phyloP scores from a whole-genome alignment of 2,113 vertebrate genomes.

The Proteles cristata region DNA sequence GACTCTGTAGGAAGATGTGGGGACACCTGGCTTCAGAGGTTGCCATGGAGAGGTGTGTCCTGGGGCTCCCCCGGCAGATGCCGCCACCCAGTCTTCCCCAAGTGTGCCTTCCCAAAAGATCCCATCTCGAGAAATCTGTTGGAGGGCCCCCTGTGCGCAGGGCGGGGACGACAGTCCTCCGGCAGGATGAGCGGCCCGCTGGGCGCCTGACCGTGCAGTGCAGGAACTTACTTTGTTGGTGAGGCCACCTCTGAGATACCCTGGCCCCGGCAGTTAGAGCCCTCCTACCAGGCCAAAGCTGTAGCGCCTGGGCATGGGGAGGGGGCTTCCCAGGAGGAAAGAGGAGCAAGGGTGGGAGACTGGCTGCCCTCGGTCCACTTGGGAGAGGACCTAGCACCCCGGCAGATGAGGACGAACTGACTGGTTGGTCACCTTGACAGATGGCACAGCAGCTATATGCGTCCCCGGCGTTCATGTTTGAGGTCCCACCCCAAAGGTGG shows the following conservation, averaged over 20 bases:
- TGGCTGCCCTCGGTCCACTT: not conserved
- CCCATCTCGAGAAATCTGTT: not conserved
- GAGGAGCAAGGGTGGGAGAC: not conserved
- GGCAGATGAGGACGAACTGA: too few species aligned
- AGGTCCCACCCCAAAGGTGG: not conserved
- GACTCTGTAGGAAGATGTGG: not conserved
- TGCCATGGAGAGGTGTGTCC: accelerated
- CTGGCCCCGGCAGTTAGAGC: not conserved
- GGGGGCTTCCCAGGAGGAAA: not conserved
- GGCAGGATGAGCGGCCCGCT: not conserved
- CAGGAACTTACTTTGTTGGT: not conserved
- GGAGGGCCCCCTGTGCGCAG: too few species aligned
- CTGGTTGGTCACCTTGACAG: too few species aligned
- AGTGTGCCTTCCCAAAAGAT: not conserved
- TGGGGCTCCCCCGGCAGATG: not conserved
- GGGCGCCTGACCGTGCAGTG: not conserved
- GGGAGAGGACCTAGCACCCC: not conserved
- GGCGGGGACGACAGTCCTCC: not conserved
- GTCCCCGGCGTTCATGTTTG: not conserved
- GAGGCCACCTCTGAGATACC: too few species aligned
- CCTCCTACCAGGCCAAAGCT: not conserved
- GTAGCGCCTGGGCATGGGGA: not conserved
- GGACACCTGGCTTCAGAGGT: accelerated
- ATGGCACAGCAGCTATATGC: too few species aligned
- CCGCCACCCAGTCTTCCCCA: not conserved